phyloP scores from a whole-genome alignment of 2,113 vertebrate genomes.

The Lycocorax pyrrhopterus region DNA sequence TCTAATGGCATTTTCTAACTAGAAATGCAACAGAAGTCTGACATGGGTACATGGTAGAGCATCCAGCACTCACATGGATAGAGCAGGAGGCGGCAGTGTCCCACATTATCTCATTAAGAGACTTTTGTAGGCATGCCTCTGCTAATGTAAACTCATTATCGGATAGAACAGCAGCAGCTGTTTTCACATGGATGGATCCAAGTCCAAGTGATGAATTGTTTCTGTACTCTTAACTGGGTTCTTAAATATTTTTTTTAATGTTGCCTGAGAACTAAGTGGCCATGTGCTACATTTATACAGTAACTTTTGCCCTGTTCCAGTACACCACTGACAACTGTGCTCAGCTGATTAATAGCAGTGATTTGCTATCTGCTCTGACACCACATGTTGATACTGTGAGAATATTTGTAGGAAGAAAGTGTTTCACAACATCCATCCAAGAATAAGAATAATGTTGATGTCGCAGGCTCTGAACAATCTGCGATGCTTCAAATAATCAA shows the following conservation, averaged over 20 bases:
- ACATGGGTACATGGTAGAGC: neutral
- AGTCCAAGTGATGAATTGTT: neutral
- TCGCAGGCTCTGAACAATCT: neutral
- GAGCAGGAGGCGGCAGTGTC: neutral
- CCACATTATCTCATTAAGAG: neutral
- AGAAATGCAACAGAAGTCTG: neutral
- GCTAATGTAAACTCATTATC: neutral
- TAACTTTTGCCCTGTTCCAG: neutral
- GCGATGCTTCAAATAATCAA: neutral
- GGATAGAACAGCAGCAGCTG: neutral
- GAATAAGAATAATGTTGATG: neutral
- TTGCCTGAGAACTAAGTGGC: neutral
- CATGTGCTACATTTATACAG: neutral
- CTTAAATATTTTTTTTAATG: neutral
- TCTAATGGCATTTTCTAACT: neutral
- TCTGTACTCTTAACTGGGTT: neutral
- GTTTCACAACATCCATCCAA: neutral
- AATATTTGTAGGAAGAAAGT: neutral
- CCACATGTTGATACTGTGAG: neutral
- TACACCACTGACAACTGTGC: neutral
- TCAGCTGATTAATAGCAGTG: neutral
- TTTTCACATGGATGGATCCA: neutral
- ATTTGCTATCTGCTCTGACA: neutral
- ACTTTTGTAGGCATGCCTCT: neutral
- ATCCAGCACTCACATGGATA: neutral